phyloP scores from a whole-genome alignment of 2,888 invertebrate species.

The Antheraea yamamai region DNA sequence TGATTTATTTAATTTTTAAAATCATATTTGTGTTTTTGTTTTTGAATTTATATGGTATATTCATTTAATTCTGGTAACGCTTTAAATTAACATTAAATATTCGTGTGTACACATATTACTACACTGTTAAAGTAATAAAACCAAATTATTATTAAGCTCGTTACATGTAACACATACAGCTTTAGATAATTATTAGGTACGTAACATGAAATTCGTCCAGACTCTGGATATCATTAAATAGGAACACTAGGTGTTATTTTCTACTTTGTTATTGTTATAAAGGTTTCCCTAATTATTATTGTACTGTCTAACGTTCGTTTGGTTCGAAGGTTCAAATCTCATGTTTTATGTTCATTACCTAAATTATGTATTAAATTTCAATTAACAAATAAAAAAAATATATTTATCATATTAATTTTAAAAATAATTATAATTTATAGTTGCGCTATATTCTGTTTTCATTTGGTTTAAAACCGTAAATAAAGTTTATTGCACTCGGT shows the following conservation, averaged over 20 bases:
- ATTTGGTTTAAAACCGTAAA: neutral
- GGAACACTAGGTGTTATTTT: neutral
- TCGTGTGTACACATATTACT: neutral
- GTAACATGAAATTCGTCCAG: neutral
- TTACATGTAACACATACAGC: neutral
- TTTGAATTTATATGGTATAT: too few relatives aligned
- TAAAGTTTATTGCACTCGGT: neutral
- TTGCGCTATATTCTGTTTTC: neutral
- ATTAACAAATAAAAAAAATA: neutral
- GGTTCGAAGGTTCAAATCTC: neutral
- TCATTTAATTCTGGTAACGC: too few relatives aligned
- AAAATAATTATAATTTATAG: neutral
- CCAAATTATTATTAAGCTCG: neutral
- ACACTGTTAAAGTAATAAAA: too few relatives aligned
- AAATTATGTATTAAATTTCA: neutral
- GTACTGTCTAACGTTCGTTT: neutral
- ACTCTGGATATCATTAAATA: conserved; percentile 1
- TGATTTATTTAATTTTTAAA: too few relatives aligned
- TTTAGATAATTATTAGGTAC: neutral
- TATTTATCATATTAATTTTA: neutral
- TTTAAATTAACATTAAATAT: too few relatives aligned
- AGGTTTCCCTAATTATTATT: neutral
- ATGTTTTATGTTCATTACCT: neutral
- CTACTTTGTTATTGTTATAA: neutral
- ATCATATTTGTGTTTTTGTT: too few relatives aligned